Evolutionary conservation across 2,888 invertebrate species (phyloP).

Genomic region (Ophion ventricosus): DNA sequence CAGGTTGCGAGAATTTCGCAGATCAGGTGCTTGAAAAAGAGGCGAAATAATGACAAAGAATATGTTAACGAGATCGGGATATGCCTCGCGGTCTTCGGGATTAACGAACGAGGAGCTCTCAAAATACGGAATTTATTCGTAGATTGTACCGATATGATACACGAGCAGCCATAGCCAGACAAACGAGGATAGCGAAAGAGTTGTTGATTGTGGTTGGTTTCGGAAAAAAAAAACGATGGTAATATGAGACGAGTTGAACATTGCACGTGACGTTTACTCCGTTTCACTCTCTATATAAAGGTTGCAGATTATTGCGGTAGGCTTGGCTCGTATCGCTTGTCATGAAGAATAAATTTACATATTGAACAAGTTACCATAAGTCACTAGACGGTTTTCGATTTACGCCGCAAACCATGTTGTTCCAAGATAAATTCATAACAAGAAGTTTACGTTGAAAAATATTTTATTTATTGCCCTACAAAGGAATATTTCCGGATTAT

Average conservation of each 20-base stretch:
- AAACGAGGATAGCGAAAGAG: background rate
- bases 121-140: background rate
- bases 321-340: too few relatives aligned
- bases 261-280: background rate
- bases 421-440: too few relatives aligned
- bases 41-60: background rate
- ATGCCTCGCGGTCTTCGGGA: background rate
- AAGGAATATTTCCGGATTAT: too few relatives aligned
- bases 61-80: background rate
- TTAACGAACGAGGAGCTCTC: background rate
- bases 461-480: too few relatives aligned
- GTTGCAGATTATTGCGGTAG: too few relatives aligned
- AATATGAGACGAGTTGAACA: background rate
- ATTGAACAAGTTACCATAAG: too few relatives aligned
- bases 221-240: background rate
- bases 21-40: background rate
- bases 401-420: too few relatives aligned
- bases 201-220: background rate
- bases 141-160: background rate
- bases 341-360: too few relatives aligned
- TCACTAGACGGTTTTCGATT: too few relatives aligned
- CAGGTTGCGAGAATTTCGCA: background rate
- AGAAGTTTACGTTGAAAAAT: too few relatives aligned
- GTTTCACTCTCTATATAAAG: too few relatives aligned
- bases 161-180: background rate